These are phyloP conservation scores for Orthosia cruda DNA, from an alignment of 2,888 invertebrate species.

Conservation along the genomic window DNA sequence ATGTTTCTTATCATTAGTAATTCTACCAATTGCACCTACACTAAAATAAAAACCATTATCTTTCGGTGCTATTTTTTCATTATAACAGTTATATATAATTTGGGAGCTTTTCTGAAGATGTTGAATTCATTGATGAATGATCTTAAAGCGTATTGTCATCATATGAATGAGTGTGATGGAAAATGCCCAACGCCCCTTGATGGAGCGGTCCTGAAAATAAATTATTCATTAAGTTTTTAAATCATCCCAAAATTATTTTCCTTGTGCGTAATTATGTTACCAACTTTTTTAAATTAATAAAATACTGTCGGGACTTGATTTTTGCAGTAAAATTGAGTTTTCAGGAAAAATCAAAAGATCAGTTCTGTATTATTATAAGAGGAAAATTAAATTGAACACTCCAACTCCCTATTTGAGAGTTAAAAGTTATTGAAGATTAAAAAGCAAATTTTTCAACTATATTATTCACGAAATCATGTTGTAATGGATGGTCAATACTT, in stretches of 20 bases:
- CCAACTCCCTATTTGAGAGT: no score
- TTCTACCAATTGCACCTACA: no score
- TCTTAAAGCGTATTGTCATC: not conserved
- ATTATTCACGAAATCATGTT: no score
- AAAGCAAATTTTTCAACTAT: no score
- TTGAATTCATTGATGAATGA: not conserved
- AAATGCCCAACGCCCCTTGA: not conserved
- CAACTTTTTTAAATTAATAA: conserved; percentile 20
- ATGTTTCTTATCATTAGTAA: no score
- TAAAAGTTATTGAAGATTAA: not conserved
- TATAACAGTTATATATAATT: not conserved
- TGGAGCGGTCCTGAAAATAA: not conserved
- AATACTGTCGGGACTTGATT: not conserved
- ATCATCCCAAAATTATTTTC: not conserved
- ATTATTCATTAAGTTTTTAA: conserved; percentile 19
- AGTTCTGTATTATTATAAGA: not conserved
- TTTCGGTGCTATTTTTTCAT: not conserved
- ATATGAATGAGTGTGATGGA: not conserved
- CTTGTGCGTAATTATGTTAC: conserved; percentile 26
- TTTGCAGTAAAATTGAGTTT: not conserved
- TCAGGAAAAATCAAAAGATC: not conserved
- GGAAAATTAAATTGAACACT: not conserved
- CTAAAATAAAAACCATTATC: no score
- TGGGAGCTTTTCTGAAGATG: not conserved
- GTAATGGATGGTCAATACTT: no score